Conservation (phyloP, 2,888 invertebrate genomes). For the Coleophora flavipennella region DNA sequence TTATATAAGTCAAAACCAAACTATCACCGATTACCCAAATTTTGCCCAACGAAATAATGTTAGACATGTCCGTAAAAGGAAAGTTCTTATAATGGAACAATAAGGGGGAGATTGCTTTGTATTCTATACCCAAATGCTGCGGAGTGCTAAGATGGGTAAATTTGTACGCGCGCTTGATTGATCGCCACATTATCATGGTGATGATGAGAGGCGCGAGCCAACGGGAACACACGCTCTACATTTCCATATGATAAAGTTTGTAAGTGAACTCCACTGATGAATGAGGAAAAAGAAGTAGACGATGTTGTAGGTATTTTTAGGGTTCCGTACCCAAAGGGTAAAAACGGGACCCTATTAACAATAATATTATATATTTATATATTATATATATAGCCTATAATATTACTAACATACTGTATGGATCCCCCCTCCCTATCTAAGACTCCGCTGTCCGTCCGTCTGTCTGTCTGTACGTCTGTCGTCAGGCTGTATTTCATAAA, state of each 20-base stretch:
- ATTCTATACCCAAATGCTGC: conserved; percentile 30
- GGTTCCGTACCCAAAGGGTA: no score
- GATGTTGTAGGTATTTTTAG: no score
- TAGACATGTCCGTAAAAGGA: background rate
- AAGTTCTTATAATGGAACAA: conserved; percentile 23
- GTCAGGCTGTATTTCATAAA: no score
- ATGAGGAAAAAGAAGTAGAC: conserved; percentile 12
- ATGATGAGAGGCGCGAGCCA: conserved; percentile 15
- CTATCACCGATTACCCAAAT: no score
- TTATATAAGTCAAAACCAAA: no score
- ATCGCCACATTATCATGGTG: conserved; percentile 29
- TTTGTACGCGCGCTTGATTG: conserved; percentile 35
- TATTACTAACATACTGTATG: no score
- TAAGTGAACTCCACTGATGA: no score
- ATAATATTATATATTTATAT: background rate
- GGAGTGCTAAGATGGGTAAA: conserved; percentile 18
- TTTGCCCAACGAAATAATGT: conserved; percentile 1
- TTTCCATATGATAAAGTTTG: no score
- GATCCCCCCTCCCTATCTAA: no score
- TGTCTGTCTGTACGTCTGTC: no score
- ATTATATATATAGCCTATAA: background rate
- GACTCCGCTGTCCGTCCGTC: no score
- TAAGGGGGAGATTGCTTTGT: conserved; percentile 37
- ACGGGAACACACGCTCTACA: conserved; percentile 6
- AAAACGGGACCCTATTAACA: background rate